These are phyloP conservation scores for Bradypodion pumilum DNA, from an alignment of 2,797 vertebrate species.

Conservation along the genomic window DNA sequence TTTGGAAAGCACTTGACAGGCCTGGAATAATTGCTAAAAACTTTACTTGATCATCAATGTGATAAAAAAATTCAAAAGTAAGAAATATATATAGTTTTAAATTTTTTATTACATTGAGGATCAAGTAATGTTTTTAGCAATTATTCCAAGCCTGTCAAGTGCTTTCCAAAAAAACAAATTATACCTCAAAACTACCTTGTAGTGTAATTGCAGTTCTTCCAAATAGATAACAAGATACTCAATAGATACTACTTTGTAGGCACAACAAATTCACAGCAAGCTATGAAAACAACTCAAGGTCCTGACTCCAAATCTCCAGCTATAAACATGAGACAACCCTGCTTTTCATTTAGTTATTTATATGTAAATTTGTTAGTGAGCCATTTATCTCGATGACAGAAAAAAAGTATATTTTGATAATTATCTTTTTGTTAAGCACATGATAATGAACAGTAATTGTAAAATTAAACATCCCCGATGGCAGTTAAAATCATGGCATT, in stretches of 20 bases:
- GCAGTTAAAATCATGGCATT: conserved; percentile 16
- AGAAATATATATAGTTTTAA: background rate
- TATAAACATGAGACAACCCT: conserved; percentile 15
- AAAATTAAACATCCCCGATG: conserved; percentile 14
- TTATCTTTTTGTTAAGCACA: conserved; percentile 20
- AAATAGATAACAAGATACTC: background rate
- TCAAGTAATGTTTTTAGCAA: conserved; percentile 5
- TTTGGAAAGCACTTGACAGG: no score
- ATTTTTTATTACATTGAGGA: conserved; percentile 1
- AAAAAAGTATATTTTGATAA: conserved; percentile 17
- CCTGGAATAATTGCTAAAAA: no score
- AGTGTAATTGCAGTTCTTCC: background rate
- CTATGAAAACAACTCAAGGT: conserved; percentile 17
- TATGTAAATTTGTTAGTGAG: conserved; percentile 20
- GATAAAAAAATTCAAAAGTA: no score
- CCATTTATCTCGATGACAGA: conserved; percentile 12
- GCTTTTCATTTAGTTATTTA: conserved; percentile 22
- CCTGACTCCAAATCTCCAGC: conserved; percentile 6
- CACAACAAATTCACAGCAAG: conserved; percentile 7
- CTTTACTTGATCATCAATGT: no score
- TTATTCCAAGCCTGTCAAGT: conserved; percentile 13
- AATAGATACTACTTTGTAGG: conserved; percentile 23
- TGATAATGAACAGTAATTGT: conserved; percentile 18
- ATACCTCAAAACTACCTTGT: background rate
- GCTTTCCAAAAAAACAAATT: background rate